These are phyloP conservation scores for Tigriopus japonicus DNA, from an alignment of 1,140 invertebrate species.

Conservation along the genomic window DNA sequence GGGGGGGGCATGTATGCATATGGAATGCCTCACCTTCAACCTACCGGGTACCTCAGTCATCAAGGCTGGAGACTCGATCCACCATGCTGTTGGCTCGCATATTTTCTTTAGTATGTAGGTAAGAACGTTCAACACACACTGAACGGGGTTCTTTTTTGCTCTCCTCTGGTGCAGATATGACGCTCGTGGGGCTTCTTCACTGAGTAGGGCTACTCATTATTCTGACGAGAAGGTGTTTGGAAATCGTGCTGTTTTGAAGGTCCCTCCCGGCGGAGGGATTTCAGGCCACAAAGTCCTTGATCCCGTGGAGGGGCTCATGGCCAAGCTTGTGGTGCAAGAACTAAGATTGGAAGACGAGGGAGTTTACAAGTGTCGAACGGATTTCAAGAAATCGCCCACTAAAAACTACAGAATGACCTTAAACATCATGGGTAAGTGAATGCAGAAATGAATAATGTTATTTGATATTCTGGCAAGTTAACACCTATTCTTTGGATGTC, in stretches of 20 bases:
- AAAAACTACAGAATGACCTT: constrained; percentile 22
- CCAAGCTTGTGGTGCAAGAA: constrained; percentile 18
- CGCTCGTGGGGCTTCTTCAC: not conserved
- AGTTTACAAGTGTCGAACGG: constrained; percentile 23
- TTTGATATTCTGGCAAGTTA: too few relatives aligned
- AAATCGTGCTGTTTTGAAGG: not conserved
- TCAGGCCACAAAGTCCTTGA: too few relatives aligned
- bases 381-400: constrained; percentile 23
- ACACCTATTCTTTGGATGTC: not conserved
- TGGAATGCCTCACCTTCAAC: too few relatives aligned
- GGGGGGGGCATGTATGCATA: too few relatives aligned
- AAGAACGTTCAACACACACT: too few relatives aligned
- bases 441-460: too few relatives aligned
- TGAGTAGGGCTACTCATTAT: not conserved
- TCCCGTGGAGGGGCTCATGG: not conserved
- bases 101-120: too few relatives aligned
- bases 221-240: not conserved
- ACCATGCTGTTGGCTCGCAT: too few relatives aligned
- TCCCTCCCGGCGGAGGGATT: not conserved
- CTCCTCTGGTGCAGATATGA: not conserved
- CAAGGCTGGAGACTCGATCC: too few relatives aligned
- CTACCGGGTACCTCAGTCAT: too few relatives aligned
- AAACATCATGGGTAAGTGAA: constrained; percentile 22
- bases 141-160: too few relatives aligned
- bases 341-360: constrained; percentile 21